Base-by-base conservation (phyloP, 92 coral and sea anemone species). In the Epizoanthus scotinus region DNA sequence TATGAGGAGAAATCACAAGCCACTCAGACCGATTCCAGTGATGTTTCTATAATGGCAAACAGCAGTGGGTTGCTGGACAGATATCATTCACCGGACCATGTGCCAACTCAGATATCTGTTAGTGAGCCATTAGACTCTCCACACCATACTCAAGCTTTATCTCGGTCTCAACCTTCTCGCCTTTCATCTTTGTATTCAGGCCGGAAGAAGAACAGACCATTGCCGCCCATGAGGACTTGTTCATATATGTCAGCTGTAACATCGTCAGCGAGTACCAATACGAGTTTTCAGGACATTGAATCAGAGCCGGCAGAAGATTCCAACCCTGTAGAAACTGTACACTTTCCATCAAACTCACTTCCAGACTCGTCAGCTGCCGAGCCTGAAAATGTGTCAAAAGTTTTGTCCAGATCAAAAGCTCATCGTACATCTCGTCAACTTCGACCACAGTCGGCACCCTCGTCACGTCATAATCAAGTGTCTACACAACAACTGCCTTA, bases 381-480 rank as follows among this genome's bases (percentile, higher is more conserved):
- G 19, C 44, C 67, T 15, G 49, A 68, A 28, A 49, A 60, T 40
- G 66, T 83, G 59, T 83, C 85, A 53, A 84, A 83, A 29, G 60
- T 77, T 64, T 66, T 87, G 34, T 84, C 86, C 31, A 83, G 80
- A 64, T 83, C 86, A 68, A 67, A 79, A 2, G 84, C 53, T 6
- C 74, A 79, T 8, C 60, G 67, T 28, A 61, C 84, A 19, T 77
- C 65, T 22, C 63, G 86, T 31, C 88, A 82, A 49, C 64, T 80
- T 13, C 90, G 97, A 8, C 97, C 97, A n/a, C 97, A 90, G 69
- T 93, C 97, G 26, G 97, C 97, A 24, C 97, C 97, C 0, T 72
- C 94, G 0, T 52, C 94, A 10, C 86, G 94, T 63, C 88, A 90
- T 60, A 80, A 87, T 61, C 85, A 84, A 74, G 55, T 55, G 6